Base-by-base conservation (phyloP, 2,888 invertebrate species). In the Eristalis pertinax region DNA sequence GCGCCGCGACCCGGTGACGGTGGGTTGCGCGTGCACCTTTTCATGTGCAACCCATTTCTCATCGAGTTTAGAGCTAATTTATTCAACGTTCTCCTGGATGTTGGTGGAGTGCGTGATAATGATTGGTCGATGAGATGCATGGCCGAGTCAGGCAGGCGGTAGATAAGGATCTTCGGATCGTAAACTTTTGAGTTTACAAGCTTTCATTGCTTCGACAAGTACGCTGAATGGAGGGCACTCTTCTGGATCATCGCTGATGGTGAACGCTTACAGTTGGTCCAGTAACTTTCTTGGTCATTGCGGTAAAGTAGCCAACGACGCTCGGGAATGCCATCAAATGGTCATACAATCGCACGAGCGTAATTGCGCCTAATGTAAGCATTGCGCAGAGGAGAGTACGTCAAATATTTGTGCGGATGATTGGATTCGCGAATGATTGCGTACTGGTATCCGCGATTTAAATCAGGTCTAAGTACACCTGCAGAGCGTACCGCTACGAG, bases 11-110 rank as follows among this genome's bases (percentile, higher is more conserved):
- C n/a, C 43, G n/a, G n/a, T 4, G 43, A n/a, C 19, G 50, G 50
- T 50, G 50, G 50, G 8, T 22, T 68, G 64, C 58, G 43, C 60
- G 70, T 70, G 80, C 81, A 70, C 43, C 82, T 85, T 26, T 74
- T 73, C 72, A 81, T 85, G 81, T 77, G 76, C 81, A 85, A 81
- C 81, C 63, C 41, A 73, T 43, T 78, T 82, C 62, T 58, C 82
- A 82, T 82, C 62, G 56, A 65, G 26, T 86, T 82, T 70, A 75
- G 43, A 77, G 65, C 13, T 50, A 73, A 84, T 80, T 75, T 80
- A 80, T 84, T 26, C 41, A 65, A 58, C 26, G n/a, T 70, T 67
- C 64, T 19, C 26, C 13, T 63, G 43, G 64, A 29, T 43, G 68
- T 26, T 68, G 62, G 63, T 64, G 26, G 64, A 78, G 77, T 85